Evolutionary conservation across 2,888 invertebrate species (phyloP), one percentile per base, ranked within the genome.

Genomic region (Camptogramma bilineatum): DNA sequence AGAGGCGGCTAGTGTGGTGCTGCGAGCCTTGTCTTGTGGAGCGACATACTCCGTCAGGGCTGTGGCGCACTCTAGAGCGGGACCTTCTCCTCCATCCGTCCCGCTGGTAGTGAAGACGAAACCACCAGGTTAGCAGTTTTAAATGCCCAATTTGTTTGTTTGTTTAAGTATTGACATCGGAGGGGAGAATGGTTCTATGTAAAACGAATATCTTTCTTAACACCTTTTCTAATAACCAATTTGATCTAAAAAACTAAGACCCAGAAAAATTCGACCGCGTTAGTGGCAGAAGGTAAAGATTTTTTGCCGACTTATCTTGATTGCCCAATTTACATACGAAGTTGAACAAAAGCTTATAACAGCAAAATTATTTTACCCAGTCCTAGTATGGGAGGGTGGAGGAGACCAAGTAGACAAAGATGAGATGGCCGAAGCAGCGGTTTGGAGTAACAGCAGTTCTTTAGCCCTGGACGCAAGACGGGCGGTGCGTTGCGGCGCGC

Each of bases 371-470:
- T 46, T 65, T 57, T 59, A n/a, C 9, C 8, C 74, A 93, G 93
- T 93, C 8, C 66, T 91, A 70, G 90, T 93, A 7, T 92, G 93
- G 92, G 93, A 93, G 76, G 91, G 91, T 0, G 91, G 92, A 73
- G 91, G 91, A 77, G 85, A 84, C 4, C 76, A 76, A 8, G 81
- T 80, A 0, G 78, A 70, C 3, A 78, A 72, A 1, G 87, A 89
- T 10, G 88, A 90, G 62, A 83, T 84, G 0, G 88, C 91, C 0
- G 92, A 93, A 70, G 84, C 89, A 0, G 93, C 93, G 0, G 83
- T 93, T 9, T 93, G 93, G 93, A 93, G 93, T 66, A 93, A 93
- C 76, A 92, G 92, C 73, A 91, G 88, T 17, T 84, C 91, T 0
- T 69, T 93, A 7, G 92, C 92, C 0, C 57, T 93, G 17, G 93